Percentiles rank a stretch among this genome's conserved stretches.
Conservation (phyloP, 2,797 vertebrate genomes). For the Scarus forsteni region DNA sequence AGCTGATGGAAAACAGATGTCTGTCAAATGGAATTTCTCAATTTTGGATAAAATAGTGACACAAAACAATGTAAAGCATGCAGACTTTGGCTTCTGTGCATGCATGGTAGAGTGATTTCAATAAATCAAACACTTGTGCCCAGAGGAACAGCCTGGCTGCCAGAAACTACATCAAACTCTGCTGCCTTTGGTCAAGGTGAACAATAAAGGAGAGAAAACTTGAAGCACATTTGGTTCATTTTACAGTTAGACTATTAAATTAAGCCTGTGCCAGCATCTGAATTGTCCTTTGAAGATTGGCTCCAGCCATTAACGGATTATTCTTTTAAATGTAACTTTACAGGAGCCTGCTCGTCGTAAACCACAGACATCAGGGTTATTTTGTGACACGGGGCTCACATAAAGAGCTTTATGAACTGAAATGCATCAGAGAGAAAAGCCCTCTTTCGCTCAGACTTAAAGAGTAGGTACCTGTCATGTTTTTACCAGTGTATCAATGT, state of each 20-base stretch:
- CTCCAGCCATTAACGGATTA: constrained; percentile 41
- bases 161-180: constrained; percentile 23
- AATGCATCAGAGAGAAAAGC: constrained; percentile 12
- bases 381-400: constrained; percentile 6
- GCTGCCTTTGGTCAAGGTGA: constrained; percentile 37
- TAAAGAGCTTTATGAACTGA: constrained; percentile 39
- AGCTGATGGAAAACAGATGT: constrained; percentile 39
- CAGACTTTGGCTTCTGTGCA: constrained; percentile 9
- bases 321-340: constrained; percentile 43
- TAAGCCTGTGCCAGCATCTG: constrained; percentile 33
- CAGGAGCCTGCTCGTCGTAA: constrained; percentile 18
- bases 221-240: constrained; percentile 42
- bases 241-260: constrained; percentile 48
- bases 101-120: constrained; percentile 12
- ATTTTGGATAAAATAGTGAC: constrained; percentile 40
- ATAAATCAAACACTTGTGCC: constrained; percentile 22
- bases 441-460: not conserved
- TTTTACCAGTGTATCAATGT: not conserved
- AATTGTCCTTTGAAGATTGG: constrained; percentile 55
- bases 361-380: constrained; percentile 18
- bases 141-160: constrained; percentile 12
- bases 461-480: not conserved
- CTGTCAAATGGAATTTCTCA: constrained; percentile 45
- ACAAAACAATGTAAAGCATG: constrained; percentile 30
- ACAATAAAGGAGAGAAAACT: constrained; percentile 28